These are phyloP conservation scores for Atopsyche davidsoni DNA, from an alignment of 1,140 invertebrate species.

Conservation along the genomic window DNA sequence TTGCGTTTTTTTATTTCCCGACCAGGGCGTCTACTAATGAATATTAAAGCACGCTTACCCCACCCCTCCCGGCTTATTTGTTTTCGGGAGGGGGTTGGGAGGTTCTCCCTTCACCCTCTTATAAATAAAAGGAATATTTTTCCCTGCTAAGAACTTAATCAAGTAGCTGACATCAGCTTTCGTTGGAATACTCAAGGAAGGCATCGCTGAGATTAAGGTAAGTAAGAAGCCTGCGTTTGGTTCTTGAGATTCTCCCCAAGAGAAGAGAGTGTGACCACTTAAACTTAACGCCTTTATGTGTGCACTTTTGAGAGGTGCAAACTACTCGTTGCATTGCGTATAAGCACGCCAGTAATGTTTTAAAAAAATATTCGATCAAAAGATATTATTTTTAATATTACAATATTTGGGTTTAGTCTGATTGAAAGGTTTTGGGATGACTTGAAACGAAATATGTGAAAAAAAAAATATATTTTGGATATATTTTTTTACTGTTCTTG, in stretches of 20 bases:
- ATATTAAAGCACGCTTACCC: conserved; percentile 30
- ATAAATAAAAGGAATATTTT: conserved; percentile 32
- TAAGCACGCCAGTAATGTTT: no score
- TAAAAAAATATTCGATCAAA: no score
- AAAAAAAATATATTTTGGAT: no score
- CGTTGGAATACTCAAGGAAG: conserved; percentile 27
- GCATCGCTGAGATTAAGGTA: conserved; percentile 24
- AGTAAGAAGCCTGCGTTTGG: conserved; percentile 19
- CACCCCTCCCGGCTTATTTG: conserved; percentile 28
- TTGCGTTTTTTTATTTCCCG: conserved; percentile 30
- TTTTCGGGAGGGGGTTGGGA: conserved; percentile 18
- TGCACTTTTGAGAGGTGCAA: no score
- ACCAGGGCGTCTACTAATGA: conserved; percentile 29
- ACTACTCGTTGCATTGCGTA: no score
- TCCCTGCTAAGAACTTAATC: conserved; percentile 31
- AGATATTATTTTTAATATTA: no score
- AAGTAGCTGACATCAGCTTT: conserved; percentile 32
- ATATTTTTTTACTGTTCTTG: no score
- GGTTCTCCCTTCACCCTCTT: conserved; percentile 15
- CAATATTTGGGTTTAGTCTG: no score
- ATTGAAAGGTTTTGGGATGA: no score
- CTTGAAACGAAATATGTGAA: no score
- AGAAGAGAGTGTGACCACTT: no score
- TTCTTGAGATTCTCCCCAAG: conserved; percentile 16
- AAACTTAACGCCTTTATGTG: no score